A percentile compares a stretch with the other conserved stretches of the same genome.
Evolutionary conservation across 2,113 vertebrate species (phyloP).

Genomic region (Ictidomys tridecemlineatus): DNA sequence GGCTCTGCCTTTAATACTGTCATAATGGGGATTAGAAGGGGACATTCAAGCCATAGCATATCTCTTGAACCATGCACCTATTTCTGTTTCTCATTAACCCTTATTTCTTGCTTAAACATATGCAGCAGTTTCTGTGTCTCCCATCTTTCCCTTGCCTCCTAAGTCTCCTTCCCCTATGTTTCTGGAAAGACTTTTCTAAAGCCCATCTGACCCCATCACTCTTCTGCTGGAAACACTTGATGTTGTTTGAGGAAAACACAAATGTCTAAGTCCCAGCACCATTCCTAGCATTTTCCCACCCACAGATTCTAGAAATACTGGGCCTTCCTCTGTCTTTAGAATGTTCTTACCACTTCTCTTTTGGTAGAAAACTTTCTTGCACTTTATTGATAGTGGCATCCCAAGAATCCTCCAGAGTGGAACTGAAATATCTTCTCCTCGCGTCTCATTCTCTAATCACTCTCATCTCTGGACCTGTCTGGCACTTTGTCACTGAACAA

Average conservation of each 20-base stretch:
- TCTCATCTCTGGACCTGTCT: not conserved
- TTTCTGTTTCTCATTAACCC: not conserved
- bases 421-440: not conserved
- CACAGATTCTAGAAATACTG: slow-evolving; percentile 42
- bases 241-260: not conserved
- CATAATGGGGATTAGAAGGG: not conserved
- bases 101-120: not conserved
- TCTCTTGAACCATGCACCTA: not conserved
- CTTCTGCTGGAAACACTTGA: not conserved
- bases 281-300: slow-evolving; percentile 19
- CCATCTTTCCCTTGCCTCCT: not conserved
- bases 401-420: not conserved
- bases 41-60: not conserved
- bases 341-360: not conserved
- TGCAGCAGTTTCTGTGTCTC: not conserved
- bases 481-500: not conserved
- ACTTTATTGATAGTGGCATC: not conserved
- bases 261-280: not conserved
- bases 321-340: not conserved
- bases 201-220: not conserved
- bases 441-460: not conserved
- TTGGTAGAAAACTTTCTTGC: not conserved
- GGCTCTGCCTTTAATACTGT: not conserved
- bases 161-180: not conserved
- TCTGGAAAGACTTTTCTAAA: not conserved